A percentile compares a stretch with the other conserved stretches of the same genome.
Conservation (phyloP, 2,113 vertebrate genomes). For the Rhagologus leucostigma region DNA sequence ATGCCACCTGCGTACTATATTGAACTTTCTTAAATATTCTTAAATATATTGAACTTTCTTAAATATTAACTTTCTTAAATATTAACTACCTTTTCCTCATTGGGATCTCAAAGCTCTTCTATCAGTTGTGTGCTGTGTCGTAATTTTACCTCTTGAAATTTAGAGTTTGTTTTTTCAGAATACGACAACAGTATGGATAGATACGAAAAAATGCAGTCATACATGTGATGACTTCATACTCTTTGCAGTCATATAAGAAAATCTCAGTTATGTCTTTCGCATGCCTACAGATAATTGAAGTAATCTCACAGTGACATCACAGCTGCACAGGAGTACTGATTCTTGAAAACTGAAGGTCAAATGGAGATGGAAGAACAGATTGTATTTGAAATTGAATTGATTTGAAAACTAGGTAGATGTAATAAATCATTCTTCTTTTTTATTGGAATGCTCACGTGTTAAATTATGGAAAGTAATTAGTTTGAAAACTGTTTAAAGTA, state of each 20-base stretch:
- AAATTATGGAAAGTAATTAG: not conserved
- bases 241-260: not conserved
- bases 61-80: not conserved
- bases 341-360: not conserved
- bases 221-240: not conserved
- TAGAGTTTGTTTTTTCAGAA: not conserved
- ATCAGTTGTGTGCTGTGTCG: not conserved
- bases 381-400: not conserved
- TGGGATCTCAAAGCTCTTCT: not conserved
- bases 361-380: not conserved
- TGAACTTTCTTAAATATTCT: not conserved
- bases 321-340: not conserved
- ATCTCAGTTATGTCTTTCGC: not conserved
- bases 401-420: not conserved
- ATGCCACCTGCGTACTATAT: accelerated
- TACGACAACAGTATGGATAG: not conserved
- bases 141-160: not conserved
- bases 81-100: not conserved
- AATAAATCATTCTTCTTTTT: not conserved
- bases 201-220: not conserved
- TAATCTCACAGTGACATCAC: not conserved
- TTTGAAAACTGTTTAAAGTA: not conserved
- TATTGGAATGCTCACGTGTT: not conserved
- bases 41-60: not conserved
- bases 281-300: not conserved